Evolutionary conservation across 2,797 vertebrate species (phyloP).

Genomic region (Allobates femoralis): DNA sequence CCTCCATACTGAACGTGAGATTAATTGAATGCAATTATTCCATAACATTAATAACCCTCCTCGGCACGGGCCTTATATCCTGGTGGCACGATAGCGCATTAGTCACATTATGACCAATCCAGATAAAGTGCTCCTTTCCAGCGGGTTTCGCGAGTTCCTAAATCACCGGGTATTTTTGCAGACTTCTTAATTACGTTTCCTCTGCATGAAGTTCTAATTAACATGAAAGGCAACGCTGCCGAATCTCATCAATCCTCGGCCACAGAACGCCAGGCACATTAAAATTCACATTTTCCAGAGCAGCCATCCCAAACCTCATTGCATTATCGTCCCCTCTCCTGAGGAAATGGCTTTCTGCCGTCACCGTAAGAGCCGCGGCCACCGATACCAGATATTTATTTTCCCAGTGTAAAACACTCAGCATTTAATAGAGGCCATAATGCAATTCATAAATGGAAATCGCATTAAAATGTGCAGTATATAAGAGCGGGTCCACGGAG

Average conservation of each 20-base stretch:
- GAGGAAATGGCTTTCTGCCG: constrained; percentile 56
- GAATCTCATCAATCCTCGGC: constrained; percentile 56
- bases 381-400: constrained; percentile 55
- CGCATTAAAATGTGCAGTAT: constrained; percentile 51
- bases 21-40: constrained; percentile 14
- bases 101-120: constrained; percentile 40
- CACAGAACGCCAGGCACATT: constrained; percentile 40
- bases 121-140: constrained; percentile 34
- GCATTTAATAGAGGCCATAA: constrained; percentile 50
- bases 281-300: constrained; percentile 60
- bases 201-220: constrained; percentile 57
- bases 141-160: constrained; percentile 46
- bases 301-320: constrained; percentile 57
- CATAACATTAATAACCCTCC: constrained; percentile 29
- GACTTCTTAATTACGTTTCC: constrained; percentile 56
- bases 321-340: constrained; percentile 49
- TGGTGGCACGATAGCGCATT: background rate
- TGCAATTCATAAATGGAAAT: constrained; percentile 49
- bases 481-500: constrained; percentile 14
- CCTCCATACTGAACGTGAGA: background rate
- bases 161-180: constrained; percentile 48
- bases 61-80: background rate
- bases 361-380: constrained; percentile 26
- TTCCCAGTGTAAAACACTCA: constrained; percentile 42
- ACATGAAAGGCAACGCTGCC: constrained; percentile 55